A percentile compares a stretch with the other conserved stretches of the same genome.
phyloP scores from a whole-genome alignment of 2,113 vertebrate genomes.

The Mustela lutreola region DNA sequence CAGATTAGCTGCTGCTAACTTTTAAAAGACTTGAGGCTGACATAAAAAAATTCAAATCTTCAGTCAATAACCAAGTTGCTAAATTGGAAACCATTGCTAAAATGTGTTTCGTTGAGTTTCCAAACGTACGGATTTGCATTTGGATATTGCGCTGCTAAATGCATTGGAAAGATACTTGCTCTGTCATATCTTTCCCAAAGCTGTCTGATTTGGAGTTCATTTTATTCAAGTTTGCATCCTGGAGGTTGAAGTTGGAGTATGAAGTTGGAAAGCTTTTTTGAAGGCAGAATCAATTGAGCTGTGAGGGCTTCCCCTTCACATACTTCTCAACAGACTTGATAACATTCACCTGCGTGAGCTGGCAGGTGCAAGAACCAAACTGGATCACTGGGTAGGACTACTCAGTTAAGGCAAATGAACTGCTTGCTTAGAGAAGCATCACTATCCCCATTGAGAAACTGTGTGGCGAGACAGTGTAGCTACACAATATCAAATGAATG shows the following conservation, averaged over 20 bases:
- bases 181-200: conserved; percentile 36
- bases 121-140: conserved; percentile 43
- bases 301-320: conserved; percentile 39
- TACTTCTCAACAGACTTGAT: conserved; percentile 61
- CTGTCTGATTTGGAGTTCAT: conserved; percentile 25
- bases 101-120: conserved; percentile 58
- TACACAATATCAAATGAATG: conserved; percentile 59
- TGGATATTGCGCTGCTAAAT: not conserved
- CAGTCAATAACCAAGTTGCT: conserved; percentile 32
- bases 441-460: conserved; percentile 61
- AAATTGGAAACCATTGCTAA: conserved; percentile 57
- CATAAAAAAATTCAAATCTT: conserved; percentile 60
- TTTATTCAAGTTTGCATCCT: conserved; percentile 64
- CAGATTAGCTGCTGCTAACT: conserved; percentile 70
- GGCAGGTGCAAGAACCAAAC: conserved; percentile 64
- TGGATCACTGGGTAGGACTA: conserved; percentile 66
- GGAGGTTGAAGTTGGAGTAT: conserved; percentile 46
- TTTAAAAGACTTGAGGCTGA: conserved; percentile 63
- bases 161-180: conserved; percentile 13
- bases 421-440: conserved; percentile 69
- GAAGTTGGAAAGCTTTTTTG: conserved; percentile 66
- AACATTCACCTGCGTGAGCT: conserved; percentile 63
- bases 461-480: conserved; percentile 61
- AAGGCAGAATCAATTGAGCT: conserved; percentile 67
- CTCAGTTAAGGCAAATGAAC: conserved; percentile 64